These are phyloP conservation scores for Noctua fimbriata DNA, from an alignment of 2,888 invertebrate species.

Conservation along the genomic window DNA sequence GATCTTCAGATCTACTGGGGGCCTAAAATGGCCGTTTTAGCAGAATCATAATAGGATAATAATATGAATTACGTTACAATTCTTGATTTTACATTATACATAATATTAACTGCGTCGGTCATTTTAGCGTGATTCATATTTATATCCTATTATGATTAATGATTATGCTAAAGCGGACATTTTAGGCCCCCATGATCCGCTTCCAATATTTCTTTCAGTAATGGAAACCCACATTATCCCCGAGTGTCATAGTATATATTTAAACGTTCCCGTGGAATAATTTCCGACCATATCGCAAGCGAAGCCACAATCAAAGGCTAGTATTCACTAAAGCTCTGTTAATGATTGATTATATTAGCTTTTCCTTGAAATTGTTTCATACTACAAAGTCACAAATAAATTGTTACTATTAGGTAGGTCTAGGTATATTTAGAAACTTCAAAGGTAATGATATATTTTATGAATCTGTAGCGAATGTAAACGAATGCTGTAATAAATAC, in stretches of 20 bases:
- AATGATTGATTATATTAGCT: neutral
- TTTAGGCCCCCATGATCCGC: neutral
- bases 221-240: neutral
- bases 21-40: too few species aligned
- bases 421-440: constrained; percentile 13
- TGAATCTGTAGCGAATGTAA: constrained; percentile 7
- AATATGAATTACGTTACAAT: too few species aligned
- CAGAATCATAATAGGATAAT: too few species aligned
- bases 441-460: constrained; percentile 28
- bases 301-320: neutral
- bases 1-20: too few species aligned
- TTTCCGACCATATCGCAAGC: neutral
- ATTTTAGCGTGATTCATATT: too few species aligned
- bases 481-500: constrained; percentile 23
- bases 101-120: too few species aligned
- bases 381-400: constrained; percentile 19
- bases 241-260: too few species aligned
- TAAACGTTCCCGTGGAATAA: too few species aligned
- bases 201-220: neutral
- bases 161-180: too few species aligned
- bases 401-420: neutral
- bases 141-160: too few species aligned
- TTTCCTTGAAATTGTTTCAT: neutral
- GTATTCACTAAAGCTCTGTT: neutral
- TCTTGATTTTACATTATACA: too few species aligned